Conservation (phyloP, 2,113 vertebrate species). For the Nycticryphes semicollaris region DNA sequence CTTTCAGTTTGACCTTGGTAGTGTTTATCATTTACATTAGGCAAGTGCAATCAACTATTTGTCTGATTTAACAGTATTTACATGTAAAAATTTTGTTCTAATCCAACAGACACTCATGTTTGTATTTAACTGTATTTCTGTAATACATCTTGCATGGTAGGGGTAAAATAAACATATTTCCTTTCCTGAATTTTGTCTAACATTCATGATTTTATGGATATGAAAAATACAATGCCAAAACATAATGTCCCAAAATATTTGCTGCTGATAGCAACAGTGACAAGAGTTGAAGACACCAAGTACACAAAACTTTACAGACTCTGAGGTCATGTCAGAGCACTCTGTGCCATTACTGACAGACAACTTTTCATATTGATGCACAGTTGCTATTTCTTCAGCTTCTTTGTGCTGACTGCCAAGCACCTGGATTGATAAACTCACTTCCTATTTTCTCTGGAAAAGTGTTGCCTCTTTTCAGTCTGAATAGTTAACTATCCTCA, state of each 20-base stretch:
- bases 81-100: background rate
- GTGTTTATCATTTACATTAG: background rate
- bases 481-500: background rate
- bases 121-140: background rate
- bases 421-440: background rate
- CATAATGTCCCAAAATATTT: background rate
- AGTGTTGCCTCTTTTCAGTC: background rate
- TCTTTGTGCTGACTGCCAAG: background rate
- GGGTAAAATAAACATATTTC: background rate
- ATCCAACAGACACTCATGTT: fast-evolving
- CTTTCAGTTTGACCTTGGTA: background rate
- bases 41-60: background rate
- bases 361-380: background rate
- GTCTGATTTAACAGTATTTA: background rate
- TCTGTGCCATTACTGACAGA: background rate
- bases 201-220: background rate
- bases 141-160: background rate
- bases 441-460: background rate
- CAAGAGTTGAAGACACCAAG: background rate
- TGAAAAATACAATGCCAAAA: background rate
- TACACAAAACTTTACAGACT: background rate
- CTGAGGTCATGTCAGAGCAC: background rate
- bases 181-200: background rate
- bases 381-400: background rate
- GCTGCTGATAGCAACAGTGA: background rate